Conservation (phyloP, 1,140 invertebrate genomes). For the Pseudomyrmex gracilis region DNA sequence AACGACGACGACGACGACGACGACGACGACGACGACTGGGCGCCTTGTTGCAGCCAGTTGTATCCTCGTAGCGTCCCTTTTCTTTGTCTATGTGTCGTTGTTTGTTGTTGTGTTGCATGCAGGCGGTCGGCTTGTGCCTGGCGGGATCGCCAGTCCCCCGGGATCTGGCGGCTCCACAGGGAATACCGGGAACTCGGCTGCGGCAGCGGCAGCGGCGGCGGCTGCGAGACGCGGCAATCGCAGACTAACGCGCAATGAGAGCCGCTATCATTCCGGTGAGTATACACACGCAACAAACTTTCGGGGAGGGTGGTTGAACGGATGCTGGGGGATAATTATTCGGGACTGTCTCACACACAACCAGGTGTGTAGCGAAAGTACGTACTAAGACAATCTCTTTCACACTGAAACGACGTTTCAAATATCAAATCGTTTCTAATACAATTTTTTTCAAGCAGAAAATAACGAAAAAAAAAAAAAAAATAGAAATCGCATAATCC, state of each 20-base stretch:
- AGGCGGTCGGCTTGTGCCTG: constrained; percentile 84
- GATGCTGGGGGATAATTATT: not conserved
- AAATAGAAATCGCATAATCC: too few species aligned
- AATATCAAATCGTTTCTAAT: too few species aligned
- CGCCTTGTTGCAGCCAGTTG: not conserved
- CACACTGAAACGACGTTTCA: too few species aligned
- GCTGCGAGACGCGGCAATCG: constrained; percentile 92
- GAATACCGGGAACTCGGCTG: constrained; percentile 85
- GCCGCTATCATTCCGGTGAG: constrained; percentile 98
- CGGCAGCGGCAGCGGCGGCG: constrained; percentile 42
- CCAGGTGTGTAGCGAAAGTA: not conserved
- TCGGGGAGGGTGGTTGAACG: not conserved
- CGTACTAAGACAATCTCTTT: too few species aligned
- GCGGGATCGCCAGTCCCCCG: constrained; percentile 83
- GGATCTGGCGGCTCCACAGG: constrained; percentile 83
- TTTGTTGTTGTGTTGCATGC: constrained; percentile 84
- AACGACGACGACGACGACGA: too few species aligned
- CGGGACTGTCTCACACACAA: not conserved
- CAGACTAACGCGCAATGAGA: constrained; percentile 96
- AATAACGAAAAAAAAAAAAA: too few species aligned
- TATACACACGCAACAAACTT: constrained; percentile 61
- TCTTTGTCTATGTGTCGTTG: constrained; percentile 81
- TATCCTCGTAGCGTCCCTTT: constrained; percentile 62
- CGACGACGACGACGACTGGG: constrained; percentile 4
- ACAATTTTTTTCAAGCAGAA: too few species aligned